Conservation (phyloP, 23 tunicate species). For the Ascidia mentula region DNA sequence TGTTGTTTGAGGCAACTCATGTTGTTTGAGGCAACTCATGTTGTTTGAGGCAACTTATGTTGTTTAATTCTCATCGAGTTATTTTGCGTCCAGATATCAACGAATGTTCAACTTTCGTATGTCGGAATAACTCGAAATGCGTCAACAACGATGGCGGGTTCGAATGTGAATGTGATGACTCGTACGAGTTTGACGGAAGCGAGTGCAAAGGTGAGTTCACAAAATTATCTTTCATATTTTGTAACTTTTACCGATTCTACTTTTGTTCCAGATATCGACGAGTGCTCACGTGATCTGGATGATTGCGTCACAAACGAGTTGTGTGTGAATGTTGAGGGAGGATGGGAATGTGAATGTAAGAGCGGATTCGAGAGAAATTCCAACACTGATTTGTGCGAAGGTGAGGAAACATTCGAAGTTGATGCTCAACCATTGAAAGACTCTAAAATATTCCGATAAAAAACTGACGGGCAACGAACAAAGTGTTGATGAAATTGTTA, state of each 20-base stretch:
- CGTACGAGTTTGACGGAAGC: conserved; percentile 30
- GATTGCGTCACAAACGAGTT: conserved; percentile 26
- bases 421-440: too few relatives aligned
- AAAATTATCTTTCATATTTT: too few relatives aligned
- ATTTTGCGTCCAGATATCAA: conserved; percentile 26
- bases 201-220: conserved; percentile 18
- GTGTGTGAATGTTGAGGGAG: conserved; percentile 45
- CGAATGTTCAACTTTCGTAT: conserved; percentile 33
- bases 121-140: conserved; percentile 32
- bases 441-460: too few relatives aligned
- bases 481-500: too few relatives aligned
- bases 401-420: too few relatives aligned
- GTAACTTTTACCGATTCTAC: background rate
- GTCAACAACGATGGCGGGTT: conserved; percentile 35
- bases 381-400: conserved; percentile 23
- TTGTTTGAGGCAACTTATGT: too few relatives aligned
- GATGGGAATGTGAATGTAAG: conserved; percentile 38
- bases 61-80: too few relatives aligned
- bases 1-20: too few relatives aligned
- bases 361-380: conserved; percentile 29
- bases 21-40: too few relatives aligned
- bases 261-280: conserved; percentile 39
- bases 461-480: too few relatives aligned
- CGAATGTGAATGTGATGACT: conserved; percentile 20
- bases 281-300: conserved; percentile 23